These are phyloP conservation scores for Meloidogyne exigua DNA, from an alignment of 1,140 invertebrate genomes.

Conservation along the genomic window DNA sequence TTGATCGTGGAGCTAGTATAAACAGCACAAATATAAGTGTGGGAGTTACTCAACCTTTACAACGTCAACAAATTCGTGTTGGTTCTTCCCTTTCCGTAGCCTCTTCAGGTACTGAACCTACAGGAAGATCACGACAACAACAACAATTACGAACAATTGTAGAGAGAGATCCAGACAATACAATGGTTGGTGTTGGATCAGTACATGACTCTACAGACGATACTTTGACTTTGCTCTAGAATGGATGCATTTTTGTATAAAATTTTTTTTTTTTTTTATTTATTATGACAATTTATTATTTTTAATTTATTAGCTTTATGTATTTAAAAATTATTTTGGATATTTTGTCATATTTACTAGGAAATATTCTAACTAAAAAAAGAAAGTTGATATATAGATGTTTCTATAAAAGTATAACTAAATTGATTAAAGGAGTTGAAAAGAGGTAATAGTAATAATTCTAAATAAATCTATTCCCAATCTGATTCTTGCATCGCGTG, in stretches of 20 bases:
- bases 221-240: constrained; percentile 18
- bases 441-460: not conserved
- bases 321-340: too few species aligned
- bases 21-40: not conserved
- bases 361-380: too few species aligned
- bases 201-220: not conserved
- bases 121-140: constrained; percentile 8
- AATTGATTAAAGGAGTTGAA: too few species aligned
- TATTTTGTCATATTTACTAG: too few species aligned
- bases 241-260: not conserved
- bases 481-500: not conserved
- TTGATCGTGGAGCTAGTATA: not conserved
- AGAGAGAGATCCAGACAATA: constrained; percentile 26
- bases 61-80: not conserved
- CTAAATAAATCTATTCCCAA: not conserved
- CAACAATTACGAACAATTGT: constrained; percentile 15
- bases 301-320: too few species aligned
- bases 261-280: too few species aligned
- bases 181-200: constrained; percentile 12
- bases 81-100: constrained; percentile 18
- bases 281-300: too few species aligned
- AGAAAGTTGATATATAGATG: too few species aligned
- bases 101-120: not conserved
- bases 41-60: not conserved
- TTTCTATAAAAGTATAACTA: too few species aligned